Evolutionary conservation across 2,797 vertebrate genomes (phyloP).

Genomic region (Calcarius lapponicus): DNA sequence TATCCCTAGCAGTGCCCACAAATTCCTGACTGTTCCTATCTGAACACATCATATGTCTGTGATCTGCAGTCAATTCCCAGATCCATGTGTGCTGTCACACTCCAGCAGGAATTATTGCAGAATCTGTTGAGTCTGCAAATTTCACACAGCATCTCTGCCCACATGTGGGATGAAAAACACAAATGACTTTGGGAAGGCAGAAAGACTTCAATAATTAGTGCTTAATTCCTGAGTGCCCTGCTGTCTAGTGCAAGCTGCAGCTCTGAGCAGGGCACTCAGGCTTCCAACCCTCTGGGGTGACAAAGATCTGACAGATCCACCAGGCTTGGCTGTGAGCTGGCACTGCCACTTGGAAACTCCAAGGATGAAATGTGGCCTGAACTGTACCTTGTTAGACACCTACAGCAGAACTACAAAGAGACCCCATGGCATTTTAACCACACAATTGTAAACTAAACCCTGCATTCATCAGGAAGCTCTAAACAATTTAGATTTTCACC

Average conservation of each 20-base stretch:
- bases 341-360: neutral
- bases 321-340: neutral
- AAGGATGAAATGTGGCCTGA: neutral
- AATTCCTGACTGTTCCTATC: neutral
- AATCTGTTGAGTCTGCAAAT: conserved; percentile 7
- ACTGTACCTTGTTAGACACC: neutral
- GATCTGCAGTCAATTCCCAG: neutral
- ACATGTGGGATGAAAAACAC: neutral
- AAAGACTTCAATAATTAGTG: neutral
- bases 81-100: neutral
- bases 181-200: neutral
- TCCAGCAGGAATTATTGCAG: neutral
- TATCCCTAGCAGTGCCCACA: neutral
- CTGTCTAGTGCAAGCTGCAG: neutral
- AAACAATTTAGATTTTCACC: neutral
- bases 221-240: neutral
- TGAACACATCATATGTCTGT: neutral
- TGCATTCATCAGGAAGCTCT: neutral
- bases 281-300: neutral
- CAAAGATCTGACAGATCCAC: neutral
- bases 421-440: neutral
- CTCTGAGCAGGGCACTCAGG: neutral
- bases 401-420: neutral
- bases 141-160: neutral
- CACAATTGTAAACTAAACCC: neutral